phyloP scores from a whole-genome alignment of 2,888 invertebrate genomes.

The Leptopterna dolabrata region DNA sequence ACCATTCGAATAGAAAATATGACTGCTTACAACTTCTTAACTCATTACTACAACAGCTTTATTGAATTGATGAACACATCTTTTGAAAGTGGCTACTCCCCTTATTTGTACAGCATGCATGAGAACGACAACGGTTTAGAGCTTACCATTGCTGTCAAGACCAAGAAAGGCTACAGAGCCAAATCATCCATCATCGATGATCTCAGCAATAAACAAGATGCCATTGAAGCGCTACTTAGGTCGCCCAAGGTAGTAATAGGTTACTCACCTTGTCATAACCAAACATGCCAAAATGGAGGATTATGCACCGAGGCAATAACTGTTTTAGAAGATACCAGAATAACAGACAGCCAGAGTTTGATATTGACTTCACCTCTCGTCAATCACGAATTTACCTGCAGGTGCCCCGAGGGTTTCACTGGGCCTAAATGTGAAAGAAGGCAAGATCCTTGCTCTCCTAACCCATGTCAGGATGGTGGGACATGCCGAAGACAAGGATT shows the following conservation, averaged over 20 bases:
- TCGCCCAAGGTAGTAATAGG: slow-evolving; percentile 75
- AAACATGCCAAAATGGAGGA: slow-evolving; percentile 83
- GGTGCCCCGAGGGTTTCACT: slow-evolving; percentile 85
- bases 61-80: slow-evolving; percentile 77
- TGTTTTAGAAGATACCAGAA: slow-evolving; percentile 77
- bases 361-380: slow-evolving; percentile 87
- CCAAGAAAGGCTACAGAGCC: slow-evolving; percentile 71
- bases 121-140: slow-evolving; percentile 77
- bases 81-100: slow-evolving; percentile 74
- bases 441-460: slow-evolving; percentile 91
- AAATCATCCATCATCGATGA: slow-evolving; percentile 76
- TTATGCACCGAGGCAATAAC: slow-evolving; percentile 78
- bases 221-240: slow-evolving; percentile 75
- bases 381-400: slow-evolving; percentile 81
- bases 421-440: slow-evolving; percentile 85
- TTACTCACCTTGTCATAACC: slow-evolving; percentile 80
- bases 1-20: slow-evolving; percentile 81
- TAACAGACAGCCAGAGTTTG: slow-evolving; percentile 83
- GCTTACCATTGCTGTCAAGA: slow-evolving; percentile 77
- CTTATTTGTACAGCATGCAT: slow-evolving; percentile 80
- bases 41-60: slow-evolving; percentile 79
- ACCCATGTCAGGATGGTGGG: slow-evolving; percentile 87
- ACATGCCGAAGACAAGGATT: slow-evolving; percentile 83
- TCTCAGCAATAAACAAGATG: slow-evolving; percentile 74
- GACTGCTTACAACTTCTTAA: slow-evolving; percentile 80